Evolutionary conservation across 2,888 invertebrate genomes (phyloP).

Genomic region (Nyleta sp.): DNA sequence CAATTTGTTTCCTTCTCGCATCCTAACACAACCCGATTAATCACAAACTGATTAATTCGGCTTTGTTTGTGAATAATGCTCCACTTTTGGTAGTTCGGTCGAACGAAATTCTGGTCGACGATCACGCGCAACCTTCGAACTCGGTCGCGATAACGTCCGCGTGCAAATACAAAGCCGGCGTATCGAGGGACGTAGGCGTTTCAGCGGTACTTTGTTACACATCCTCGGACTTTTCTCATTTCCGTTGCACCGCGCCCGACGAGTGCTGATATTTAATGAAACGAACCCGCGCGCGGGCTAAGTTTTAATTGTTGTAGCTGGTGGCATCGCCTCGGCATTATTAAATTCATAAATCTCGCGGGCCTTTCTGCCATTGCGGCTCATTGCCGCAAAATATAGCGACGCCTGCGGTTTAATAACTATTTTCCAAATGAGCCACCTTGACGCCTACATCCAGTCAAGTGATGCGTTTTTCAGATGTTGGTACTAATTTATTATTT

Average conservation of each 20-base stretch:
- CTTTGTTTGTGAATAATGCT: conserved; percentile 13
- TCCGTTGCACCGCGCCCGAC: conserved; percentile 36
- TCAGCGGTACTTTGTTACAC: conserved; percentile 41
- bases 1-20: neutral
- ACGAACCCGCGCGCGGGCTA: conserved; percentile 15
- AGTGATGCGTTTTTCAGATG: no score
- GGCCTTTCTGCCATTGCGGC: conserved; percentile 21
- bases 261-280: conserved; percentile 46
- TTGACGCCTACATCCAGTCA: neutral
- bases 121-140: conserved; percentile 16
- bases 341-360: conserved; percentile 61
- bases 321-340: conserved; percentile 48
- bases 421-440: conserved; percentile 11
- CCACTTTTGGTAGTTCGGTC: conserved; percentile 3
- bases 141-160: conserved; percentile 19
- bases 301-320: conserved; percentile 64
- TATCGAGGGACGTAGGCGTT: conserved; percentile 46
- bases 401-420: conserved; percentile 10
- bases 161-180: conserved; percentile 30
- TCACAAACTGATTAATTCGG: conserved; percentile 15
- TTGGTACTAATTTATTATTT: no score
- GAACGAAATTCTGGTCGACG: conserved; percentile 7
- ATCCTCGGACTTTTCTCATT: conserved; percentile 63
- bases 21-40: neutral
- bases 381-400: conserved; percentile 25